Evolutionary conservation across 2,113 vertebrate species (phyloP), one percentile per base, ranked within the genome.

Genomic region (Antennarius striatus): DNA sequence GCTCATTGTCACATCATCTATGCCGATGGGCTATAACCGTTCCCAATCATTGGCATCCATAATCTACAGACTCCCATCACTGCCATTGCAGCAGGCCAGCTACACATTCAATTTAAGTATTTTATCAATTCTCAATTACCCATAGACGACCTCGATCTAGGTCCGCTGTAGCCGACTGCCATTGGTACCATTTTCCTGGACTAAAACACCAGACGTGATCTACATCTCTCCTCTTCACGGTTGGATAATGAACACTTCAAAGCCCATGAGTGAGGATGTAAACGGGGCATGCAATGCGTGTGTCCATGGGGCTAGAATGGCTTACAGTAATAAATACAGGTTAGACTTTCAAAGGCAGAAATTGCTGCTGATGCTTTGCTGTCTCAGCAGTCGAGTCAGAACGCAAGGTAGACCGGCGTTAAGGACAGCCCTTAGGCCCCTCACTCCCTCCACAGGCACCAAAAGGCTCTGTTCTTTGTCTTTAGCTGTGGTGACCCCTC

Each of bases 401-500:
- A 79, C 78, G 73, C 60, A 61, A 78, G 76, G 78, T 70, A 81
- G 87, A 87, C 81, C 75, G 47, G 16, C 16, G 61, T 30, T 67
- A 71, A 60, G 73, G 73, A 85, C 62, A 52, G 14, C 76, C 83
- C 77, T 65, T 32, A 6, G 48, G 67, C 64, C 71, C 63, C 60
- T 57, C 8, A 53, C 81, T 87, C 79, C 82, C 85, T 68, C 76
- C 68, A 73, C 59, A 65, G 51, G 48, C 73, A 76, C 36, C 75
- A 84, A 76, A 85, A 86, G 71, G 63, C 75, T 85, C 83, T 85
- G 87, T 85, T 91, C 91, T 92, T 92, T 92, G 91, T 92, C 86
- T 91, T 90, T 83, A 78, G 66, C 66, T 48, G 73, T 70, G 63
- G 77, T 86, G 85, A 88, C 88, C 91, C 91, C 87, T 88, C 91